These are phyloP conservation scores for Campylorhamphus procurvoides DNA, from an alignment of 2,113 vertebrate genomes.

Conservation along the genomic window DNA sequence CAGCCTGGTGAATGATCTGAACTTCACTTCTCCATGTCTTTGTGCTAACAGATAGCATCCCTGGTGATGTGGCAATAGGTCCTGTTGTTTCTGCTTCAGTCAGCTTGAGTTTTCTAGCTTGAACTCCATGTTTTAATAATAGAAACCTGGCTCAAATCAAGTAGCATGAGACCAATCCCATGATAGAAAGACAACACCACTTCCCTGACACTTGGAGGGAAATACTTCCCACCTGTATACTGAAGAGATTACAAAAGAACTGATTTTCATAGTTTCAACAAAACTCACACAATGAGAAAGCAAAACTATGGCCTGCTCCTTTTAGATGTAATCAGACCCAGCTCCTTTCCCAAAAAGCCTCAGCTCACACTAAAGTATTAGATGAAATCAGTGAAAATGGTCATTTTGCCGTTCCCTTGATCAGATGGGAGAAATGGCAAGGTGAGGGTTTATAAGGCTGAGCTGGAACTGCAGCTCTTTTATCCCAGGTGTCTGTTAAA, in stretches of 20 bases:
- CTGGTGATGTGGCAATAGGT: neutral
- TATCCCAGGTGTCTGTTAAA: neutral
- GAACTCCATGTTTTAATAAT: neutral
- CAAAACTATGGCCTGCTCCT: neutral
- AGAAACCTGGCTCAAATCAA: neutral
- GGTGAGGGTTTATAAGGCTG: neutral
- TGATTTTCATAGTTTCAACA: neutral
- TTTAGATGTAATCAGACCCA: neutral
- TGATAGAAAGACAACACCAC: neutral
- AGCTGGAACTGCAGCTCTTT: neutral
- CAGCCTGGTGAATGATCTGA: neutral
- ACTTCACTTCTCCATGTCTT: neutral
- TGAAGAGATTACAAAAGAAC: neutral
- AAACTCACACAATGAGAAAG: neutral
- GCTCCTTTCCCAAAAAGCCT: neutral
- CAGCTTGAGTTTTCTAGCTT: neutral
- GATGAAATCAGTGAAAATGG: neutral
- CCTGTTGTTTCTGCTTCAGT: neutral
- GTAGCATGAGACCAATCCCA: rapidly evolving
- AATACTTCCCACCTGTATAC: neutral
- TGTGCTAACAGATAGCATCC: neutral
- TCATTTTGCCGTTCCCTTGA: neutral
- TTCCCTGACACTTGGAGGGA: neutral
- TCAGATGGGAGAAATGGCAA: neutral
- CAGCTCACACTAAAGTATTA: neutral